Evolutionary conservation across 2,888 invertebrate species (phyloP).

Genomic region (Lampropteryx suffumata): DNA sequence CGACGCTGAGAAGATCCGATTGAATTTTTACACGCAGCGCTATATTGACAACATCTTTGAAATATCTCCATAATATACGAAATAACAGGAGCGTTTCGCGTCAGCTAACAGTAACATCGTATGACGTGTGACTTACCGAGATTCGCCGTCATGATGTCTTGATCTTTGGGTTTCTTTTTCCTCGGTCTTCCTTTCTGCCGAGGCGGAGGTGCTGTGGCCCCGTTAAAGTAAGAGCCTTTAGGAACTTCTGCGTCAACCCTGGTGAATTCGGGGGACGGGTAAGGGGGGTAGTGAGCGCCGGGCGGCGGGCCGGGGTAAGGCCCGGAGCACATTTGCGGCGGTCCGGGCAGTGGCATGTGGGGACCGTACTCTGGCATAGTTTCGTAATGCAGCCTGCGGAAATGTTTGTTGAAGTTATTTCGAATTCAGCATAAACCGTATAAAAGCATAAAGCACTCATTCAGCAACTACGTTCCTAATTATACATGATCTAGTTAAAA

Average conservation of each 20-base stretch:
- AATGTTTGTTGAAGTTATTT: conserved; percentile 7
- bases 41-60: conserved; percentile 13
- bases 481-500: too few relatives aligned
- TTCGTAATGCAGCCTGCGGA: conserved; percentile 74
- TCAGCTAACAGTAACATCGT: conserved; percentile 8
- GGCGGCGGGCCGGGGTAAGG: conserved; percentile 75
- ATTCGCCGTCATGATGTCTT: conserved; percentile 92
- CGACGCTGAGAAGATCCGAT: conserved; percentile 35
- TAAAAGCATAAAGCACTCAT: too few relatives aligned
- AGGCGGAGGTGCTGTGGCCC: conserved; percentile 83
- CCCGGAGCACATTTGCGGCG: conserved; percentile 82
- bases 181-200: conserved; percentile 96
- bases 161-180: conserved; percentile 95
- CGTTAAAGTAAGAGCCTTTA: conserved; percentile 84
- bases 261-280: conserved; percentile 83
- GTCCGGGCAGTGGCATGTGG: conserved; percentile 82
- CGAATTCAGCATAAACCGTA: neutral
- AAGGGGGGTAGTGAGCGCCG: conserved; percentile 77
- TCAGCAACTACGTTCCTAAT: too few relatives aligned
- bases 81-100: conserved; percentile 26
- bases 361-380: conserved; percentile 82
- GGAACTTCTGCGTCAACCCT: conserved; percentile 75
- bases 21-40: conserved; percentile 25
- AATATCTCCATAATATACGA: conserved; percentile 24
- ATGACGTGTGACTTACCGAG: conserved; percentile 87